These are phyloP conservation scores for Jaculus jaculus DNA, from an alignment of 2,113 vertebrate species.

Conservation along the genomic window DNA sequence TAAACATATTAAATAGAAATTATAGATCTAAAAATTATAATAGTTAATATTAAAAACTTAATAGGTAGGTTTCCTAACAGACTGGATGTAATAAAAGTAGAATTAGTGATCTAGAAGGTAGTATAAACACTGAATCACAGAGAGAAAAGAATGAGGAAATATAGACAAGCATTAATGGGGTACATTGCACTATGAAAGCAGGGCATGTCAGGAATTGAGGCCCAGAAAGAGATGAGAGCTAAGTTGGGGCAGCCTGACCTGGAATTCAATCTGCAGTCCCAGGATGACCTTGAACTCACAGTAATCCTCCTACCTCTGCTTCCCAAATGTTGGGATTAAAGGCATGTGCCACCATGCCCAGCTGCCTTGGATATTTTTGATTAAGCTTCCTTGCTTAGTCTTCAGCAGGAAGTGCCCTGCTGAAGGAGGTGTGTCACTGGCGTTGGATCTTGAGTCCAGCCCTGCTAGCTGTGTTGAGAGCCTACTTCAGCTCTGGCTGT, in stretches of 20 bases:
- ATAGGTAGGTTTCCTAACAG: neutral
- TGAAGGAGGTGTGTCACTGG: no score
- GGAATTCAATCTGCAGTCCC: no score
- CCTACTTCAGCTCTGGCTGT: no score
- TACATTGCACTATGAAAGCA: neutral
- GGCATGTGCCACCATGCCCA: no score
- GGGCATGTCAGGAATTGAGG: neutral
- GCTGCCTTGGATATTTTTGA: no score
- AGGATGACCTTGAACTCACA: no score
- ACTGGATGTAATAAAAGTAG: neutral
- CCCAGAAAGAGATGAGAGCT: neutral
- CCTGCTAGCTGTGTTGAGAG: no score
- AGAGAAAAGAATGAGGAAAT: neutral
- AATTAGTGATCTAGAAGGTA: neutral
- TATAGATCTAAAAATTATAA: constrained; percentile 1
- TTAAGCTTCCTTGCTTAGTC: no score
- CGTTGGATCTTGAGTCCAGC: no score
- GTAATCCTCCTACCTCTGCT: no score
- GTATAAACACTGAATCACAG: neutral
- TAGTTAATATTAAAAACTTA: neutral
- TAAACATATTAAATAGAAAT: constrained; percentile 42
- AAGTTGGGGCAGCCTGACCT: neutral
- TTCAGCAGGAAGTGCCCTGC: no score
- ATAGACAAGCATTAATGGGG: neutral
- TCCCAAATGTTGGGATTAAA: no score